Conservation (phyloP, 2,797 vertebrate genomes). For the Luscinia megarhynchos region DNA sequence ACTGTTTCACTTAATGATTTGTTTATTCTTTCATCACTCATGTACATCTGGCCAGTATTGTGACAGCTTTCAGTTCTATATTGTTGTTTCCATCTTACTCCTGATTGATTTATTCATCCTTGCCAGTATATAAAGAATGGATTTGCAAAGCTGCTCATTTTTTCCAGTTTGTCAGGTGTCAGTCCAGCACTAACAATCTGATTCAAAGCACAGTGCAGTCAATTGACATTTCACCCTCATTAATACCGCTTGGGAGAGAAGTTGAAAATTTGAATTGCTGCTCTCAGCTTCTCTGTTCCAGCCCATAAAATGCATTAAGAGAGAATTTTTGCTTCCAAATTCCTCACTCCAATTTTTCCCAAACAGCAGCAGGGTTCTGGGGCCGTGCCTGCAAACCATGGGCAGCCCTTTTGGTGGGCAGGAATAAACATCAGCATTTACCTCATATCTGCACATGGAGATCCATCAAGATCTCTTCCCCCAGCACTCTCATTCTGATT, state of each 20-base stretch:
- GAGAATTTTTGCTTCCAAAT: neutral
- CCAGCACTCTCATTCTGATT: neutral
- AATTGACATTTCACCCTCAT: constrained; percentile 9
- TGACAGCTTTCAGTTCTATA: constrained; percentile 59
- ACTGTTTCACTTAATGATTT: constrained; percentile 58
- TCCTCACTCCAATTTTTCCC: neutral
- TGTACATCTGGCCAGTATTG: constrained; percentile 63
- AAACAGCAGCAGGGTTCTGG: neutral
- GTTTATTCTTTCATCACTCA: constrained; percentile 57
- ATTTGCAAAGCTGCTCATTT: constrained; percentile 55
- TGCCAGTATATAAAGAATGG: constrained; percentile 34
- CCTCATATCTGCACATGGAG: neutral
- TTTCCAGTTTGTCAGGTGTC: constrained; percentile 53
- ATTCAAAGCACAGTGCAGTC: constrained; percentile 11
- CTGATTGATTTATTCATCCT: constrained; percentile 55
- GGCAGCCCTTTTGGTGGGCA: neutral
- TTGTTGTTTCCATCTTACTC: constrained; percentile 45
- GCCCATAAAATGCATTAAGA: neutral
- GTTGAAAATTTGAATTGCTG: neutral
- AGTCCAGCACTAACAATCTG: constrained; percentile 26
- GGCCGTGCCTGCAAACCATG: neutral
- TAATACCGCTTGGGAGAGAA: neutral
- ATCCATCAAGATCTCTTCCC: neutral
- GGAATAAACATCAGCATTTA: neutral
- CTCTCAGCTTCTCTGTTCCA: neutral